These are phyloP conservation scores for Trilocha varians DNA, from an alignment of 2,888 invertebrate species.

Conservation along the genomic window DNA sequence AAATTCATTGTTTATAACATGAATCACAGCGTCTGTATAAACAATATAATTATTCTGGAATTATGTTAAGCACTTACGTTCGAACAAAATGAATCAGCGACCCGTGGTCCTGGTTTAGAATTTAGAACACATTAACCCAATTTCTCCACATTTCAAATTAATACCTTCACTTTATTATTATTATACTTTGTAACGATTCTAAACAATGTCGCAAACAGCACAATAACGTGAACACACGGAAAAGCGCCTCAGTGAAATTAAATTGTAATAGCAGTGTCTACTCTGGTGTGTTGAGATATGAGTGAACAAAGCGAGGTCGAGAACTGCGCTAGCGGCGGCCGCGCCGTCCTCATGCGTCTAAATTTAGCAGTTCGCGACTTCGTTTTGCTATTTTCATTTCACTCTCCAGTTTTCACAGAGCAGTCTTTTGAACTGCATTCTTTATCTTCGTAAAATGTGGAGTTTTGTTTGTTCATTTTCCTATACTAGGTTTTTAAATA, in stretches of 20 bases:
- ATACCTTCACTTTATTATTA: neutral
- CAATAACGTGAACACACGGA: neutral
- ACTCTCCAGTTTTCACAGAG: constrained; percentile 33
- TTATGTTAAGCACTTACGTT: constrained; percentile 34
- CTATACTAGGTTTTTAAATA: too few relatives aligned
- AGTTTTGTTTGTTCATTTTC: too few relatives aligned
- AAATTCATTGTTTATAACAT: neutral
- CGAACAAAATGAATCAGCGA: constrained; percentile 32
- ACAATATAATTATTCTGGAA: constrained; percentile 1
- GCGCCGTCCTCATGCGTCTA: constrained; percentile 51
- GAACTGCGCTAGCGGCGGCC: constrained; percentile 28
- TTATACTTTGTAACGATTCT: neutral
- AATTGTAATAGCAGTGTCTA: constrained; percentile 1
- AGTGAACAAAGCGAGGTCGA: constrained; percentile 33
- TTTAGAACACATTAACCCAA: constrained; percentile 40
- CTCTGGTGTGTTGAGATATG: neutral
- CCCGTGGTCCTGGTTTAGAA: constrained; percentile 28
- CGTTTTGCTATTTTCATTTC: constrained; percentile 69
- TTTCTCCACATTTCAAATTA: constrained; percentile 16
- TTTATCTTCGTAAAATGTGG: too few relatives aligned
- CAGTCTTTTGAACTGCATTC: too few relatives aligned
- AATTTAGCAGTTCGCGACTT: constrained; percentile 69
- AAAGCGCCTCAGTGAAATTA: neutral
- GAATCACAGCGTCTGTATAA: neutral
- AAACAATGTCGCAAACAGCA: neutral